These are phyloP conservation scores for Drosophila takahashii DNA, from an alignment of 1,140 invertebrate genomes.

Conservation along the genomic window DNA sequence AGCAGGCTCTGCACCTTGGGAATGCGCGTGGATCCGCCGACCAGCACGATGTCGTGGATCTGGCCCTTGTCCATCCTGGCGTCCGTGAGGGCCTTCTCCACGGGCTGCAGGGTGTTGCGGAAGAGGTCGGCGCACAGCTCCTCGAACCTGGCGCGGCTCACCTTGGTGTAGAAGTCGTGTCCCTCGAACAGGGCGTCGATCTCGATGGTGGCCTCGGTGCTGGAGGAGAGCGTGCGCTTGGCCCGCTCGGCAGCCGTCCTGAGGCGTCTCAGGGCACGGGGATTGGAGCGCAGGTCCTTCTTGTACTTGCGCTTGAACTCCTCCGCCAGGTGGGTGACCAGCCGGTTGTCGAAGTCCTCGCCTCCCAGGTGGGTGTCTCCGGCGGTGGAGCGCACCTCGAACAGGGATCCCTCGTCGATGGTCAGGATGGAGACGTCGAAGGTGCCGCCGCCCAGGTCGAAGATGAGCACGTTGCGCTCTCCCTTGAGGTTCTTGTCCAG, in stretches of 20 bases:
- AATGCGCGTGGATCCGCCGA: constrained; percentile 88
- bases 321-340: constrained; percentile 90
- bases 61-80: constrained; percentile 90
- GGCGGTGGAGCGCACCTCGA: constrained; percentile 91
- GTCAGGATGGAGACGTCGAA: constrained; percentile 95
- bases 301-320: constrained; percentile 94
- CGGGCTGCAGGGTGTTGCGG: constrained; percentile 88
- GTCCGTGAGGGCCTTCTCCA: constrained; percentile 90
- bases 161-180: constrained; percentile 93
- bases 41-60: constrained; percentile 88
- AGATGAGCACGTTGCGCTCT: constrained; percentile 7
- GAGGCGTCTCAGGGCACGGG: constrained; percentile 90
- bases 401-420: constrained; percentile 86
- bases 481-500: constrained; percentile 15
- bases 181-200: constrained; percentile 90
- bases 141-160: constrained; percentile 93
- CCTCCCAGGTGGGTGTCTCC: constrained; percentile 90
- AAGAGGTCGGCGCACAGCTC: constrained; percentile 94
- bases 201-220: constrained; percentile 89
- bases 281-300: constrained; percentile 90
- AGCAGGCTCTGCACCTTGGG: constrained; percentile 88
- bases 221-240: constrained; percentile 88
- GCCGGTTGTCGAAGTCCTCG: constrained; percentile 91
- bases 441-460: constrained; percentile 85
- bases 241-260: constrained; percentile 90